Evolutionary conservation across 2,797 vertebrate genomes (phyloP).

Genomic region (Acrossocheilus wenchowensis): DNA sequence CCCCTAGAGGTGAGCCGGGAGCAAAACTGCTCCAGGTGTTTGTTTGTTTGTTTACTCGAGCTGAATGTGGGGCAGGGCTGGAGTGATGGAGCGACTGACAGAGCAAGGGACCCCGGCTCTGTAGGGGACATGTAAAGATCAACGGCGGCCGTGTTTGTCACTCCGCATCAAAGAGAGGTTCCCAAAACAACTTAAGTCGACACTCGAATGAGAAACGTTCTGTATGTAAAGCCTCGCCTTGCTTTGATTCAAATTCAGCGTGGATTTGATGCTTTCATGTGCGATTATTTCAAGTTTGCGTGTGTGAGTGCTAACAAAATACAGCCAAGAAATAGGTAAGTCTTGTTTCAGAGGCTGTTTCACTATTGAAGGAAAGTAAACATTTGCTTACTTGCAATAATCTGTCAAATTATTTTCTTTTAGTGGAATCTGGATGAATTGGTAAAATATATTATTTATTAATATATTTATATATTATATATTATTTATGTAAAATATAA

Average conservation of each 20-base stretch:
- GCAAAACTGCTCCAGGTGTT: slow-evolving; percentile 29
- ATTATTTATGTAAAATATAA: too few species aligned
- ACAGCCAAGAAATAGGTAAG: neutral
- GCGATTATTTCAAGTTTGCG: neutral
- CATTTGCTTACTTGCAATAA: neutral
- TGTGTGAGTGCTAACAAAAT: neutral
- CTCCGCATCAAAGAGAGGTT: slow-evolving; percentile 30
- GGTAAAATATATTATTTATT: too few species aligned
- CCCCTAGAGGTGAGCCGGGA: slow-evolving; percentile 13
- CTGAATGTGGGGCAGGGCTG: slow-evolving; percentile 31
- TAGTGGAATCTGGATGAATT: neutral
- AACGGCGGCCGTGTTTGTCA: slow-evolving; percentile 13
- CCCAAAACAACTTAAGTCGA: slow-evolving; percentile 4
- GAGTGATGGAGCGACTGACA: slow-evolving; percentile 45
- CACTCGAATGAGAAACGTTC: neutral
- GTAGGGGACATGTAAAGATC: slow-evolving; percentile 20
- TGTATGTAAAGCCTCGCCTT: neutral
- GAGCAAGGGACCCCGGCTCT: slow-evolving; percentile 18
- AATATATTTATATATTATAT: too few species aligned
- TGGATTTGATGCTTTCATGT: slow-evolving; percentile 18
- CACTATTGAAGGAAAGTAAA: neutral
- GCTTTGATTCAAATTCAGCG: slow-evolving; percentile 17
- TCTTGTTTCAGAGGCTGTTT: neutral
- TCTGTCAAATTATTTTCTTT: neutral
- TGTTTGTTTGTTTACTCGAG: slow-evolving; percentile 42